Conservation (phyloP, 2,113 vertebrate genomes). For the Tichodroma muraria region DNA sequence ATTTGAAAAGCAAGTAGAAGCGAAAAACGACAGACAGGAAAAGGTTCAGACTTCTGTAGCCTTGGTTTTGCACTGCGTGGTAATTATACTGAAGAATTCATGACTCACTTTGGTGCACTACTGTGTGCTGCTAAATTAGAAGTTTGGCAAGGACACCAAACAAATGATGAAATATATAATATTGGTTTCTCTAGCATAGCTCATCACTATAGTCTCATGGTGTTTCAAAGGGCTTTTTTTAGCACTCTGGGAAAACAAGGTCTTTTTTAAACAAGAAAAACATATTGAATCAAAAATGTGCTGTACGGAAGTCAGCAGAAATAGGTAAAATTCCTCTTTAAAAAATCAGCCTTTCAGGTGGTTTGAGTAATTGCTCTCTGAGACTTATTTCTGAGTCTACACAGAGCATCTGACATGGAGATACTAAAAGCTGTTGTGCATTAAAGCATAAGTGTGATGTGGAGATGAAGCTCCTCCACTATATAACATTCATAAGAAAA, state of each 20-base stretch:
- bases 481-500: background rate
- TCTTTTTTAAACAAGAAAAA: background rate
- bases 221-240: background rate
- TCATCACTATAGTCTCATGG: background rate
- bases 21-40: conserved; percentile 54
- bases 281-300: background rate
- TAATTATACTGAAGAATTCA: conserved; percentile 60
- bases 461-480: background rate
- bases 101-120: conserved; percentile 65
- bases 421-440: background rate
- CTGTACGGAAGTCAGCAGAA: background rate
- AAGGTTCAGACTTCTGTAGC: conserved; percentile 54
- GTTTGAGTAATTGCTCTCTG: background rate
- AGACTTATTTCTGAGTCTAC: background rate
- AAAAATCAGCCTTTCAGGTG: background rate
- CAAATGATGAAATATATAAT: conserved; percentile 53
- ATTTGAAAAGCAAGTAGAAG: background rate
- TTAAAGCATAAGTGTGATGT: background rate
- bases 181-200: conserved; percentile 34
- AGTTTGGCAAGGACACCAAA: conserved; percentile 49
- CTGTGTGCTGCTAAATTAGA: conserved; percentile 47
- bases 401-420: background rate
- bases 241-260: background rate
- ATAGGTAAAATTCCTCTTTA: background rate
- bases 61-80: conserved; percentile 41